A percentile compares a stretch with the other conserved stretches of the same genome.
These are phyloP conservation scores for Candoia aspera DNA, from an alignment of 2,113 vertebrate genomes.

Conservation along the genomic window DNA sequence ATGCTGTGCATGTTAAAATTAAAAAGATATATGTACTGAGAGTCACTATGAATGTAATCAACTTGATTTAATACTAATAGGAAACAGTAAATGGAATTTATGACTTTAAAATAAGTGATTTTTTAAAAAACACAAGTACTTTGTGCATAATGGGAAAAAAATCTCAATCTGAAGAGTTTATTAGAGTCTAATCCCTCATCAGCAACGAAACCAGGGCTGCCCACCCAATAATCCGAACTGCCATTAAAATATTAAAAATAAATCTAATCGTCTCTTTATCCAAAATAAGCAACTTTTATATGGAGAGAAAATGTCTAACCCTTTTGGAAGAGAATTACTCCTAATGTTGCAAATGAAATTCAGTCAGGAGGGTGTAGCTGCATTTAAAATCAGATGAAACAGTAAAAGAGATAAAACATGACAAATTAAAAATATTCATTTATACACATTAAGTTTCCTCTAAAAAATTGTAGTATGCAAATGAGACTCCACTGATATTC, in stretches of 20 bases:
- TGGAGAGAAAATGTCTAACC: constrained; percentile 80
- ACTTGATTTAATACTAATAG: constrained; percentile 86
- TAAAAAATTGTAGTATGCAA: constrained; percentile 57
- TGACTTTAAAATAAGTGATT: constrained; percentile 76
- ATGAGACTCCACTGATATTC: constrained; percentile 60
- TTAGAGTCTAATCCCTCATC: constrained; percentile 79
- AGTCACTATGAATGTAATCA: constrained; percentile 83
- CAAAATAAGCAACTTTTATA: constrained; percentile 86
- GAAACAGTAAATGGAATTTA: constrained; percentile 83
- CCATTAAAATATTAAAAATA: constrained; percentile 91
- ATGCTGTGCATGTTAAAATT: constrained; percentile 80
- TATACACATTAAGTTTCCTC: constrained; percentile 78
- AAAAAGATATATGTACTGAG: constrained; percentile 84
- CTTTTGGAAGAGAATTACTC: constrained; percentile 82
- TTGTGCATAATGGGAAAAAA: constrained; percentile 72
- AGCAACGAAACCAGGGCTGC: constrained; percentile 70
- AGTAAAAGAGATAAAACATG: constrained; percentile 82
- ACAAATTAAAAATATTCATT: constrained; percentile 85
- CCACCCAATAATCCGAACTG: constrained; percentile 79
- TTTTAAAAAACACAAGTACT: constrained; percentile 77
- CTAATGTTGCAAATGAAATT: constrained; percentile 83
- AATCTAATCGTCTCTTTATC: constrained; percentile 87
- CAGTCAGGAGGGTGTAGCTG: constrained; percentile 74
- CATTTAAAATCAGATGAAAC: constrained; percentile 83
- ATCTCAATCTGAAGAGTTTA: constrained; percentile 80